These are phyloP conservation scores for Diuraphis noxia DNA, from an alignment of 1,140 invertebrate species.

Conservation along the genomic window DNA sequence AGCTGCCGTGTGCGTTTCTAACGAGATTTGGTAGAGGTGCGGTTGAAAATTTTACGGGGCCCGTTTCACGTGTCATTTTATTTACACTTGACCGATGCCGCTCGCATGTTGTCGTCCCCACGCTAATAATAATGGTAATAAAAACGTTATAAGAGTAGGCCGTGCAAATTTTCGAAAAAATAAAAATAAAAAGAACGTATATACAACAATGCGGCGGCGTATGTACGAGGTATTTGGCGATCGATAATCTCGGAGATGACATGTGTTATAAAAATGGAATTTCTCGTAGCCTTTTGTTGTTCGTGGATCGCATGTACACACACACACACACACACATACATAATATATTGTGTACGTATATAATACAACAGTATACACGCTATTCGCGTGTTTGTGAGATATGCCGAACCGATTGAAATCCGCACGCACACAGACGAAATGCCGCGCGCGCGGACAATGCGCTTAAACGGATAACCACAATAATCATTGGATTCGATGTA, in stretches of 20 bases:
- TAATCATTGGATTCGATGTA: constrained; percentile 3
- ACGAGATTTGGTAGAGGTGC: constrained; percentile 28
- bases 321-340: background rate
- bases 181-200: background rate
- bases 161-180: constrained; percentile 16
- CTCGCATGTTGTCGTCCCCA: constrained; percentile 36
- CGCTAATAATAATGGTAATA: background rate
- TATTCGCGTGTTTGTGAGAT: background rate
- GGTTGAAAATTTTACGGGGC: constrained; percentile 36
- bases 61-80: constrained; percentile 52
- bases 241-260: constrained; percentile 51
- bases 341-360: background rate
- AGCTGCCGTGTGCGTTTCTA: constrained; percentile 17
- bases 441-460: constrained; percentile 35
- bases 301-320: background rate
- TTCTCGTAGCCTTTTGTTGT: constrained; percentile 14
- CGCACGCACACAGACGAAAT: constrained; percentile 24
- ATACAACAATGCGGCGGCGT: background rate
- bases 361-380: background rate
- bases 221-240: constrained; percentile 25
- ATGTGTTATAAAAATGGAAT: constrained; percentile 52
- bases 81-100: constrained; percentile 53
- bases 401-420: constrained; percentile 15
- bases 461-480: constrained; percentile 46
- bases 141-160: constrained; percentile 12